Base-by-base conservation (phyloP, 2,113 vertebrate species). In the Anser cygnoides region DNA sequence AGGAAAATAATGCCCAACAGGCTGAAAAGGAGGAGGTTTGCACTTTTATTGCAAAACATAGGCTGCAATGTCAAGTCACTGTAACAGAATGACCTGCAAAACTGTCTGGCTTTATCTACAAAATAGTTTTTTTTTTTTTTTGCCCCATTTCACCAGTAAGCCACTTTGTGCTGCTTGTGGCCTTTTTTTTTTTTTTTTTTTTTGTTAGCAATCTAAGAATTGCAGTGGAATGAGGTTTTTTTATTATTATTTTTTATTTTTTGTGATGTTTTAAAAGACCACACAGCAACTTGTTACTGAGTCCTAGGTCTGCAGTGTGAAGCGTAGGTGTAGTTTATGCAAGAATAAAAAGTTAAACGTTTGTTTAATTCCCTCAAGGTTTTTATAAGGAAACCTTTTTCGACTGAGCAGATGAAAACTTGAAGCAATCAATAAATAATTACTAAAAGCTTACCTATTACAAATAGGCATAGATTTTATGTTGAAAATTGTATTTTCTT, bases 351-450 rank as follows among this genome's bases (percentile, higher is more conserved):
- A 67, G 21, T 4, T 76, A 8, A 54, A 37, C 50, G 31, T 76
- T 95, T 71, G 25, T 94, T 94, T 74, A 90, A 96, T n/a, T 3
- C 39, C 6, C 41, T 88, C 26, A 41, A 67, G 57, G 31, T 70
- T 92, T 91, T 84, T 59, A 4, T 52, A 63, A 71, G 15, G 57
- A 91, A 94, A 79, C 6, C 2, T 55, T 82, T 70, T 66, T 37
- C 85, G 15, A 70, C 10, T 39, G 52, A 78, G 59, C 41, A 90
- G 63, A 80, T 63, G 72, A 92, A 80, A 88, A 86, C 22, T 88
- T 63, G 52, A 90, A 86, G 28, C 20, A 88, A 63, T 90, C 67
- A 71, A 81, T 95, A 90, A 91, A 94, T 92, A 81, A 94, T 93
- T 88, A 49, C 41, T 77, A 37, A 84, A 25, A 26, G 10, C 14